Base-by-base conservation (phyloP, 2,888 invertebrate species). In the Drosophila maculinotata region DNA sequence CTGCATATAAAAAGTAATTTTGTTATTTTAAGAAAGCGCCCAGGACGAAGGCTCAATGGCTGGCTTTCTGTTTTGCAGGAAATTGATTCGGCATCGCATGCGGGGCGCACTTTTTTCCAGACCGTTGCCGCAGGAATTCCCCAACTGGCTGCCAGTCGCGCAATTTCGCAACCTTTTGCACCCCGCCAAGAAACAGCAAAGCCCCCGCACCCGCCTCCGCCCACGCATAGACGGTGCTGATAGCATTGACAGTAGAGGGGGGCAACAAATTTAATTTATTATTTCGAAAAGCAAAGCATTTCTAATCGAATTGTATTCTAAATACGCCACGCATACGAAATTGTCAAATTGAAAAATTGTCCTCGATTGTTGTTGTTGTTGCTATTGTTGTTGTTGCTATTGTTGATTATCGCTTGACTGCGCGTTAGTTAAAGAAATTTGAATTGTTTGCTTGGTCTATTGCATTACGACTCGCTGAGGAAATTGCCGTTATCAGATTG, bases 221-320 rank as follows among this genome's bases (percentile, higher is more conserved):
- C 39, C 44, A 41, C 69, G 53, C 71, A 69, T 64, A 49, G 74
- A 84, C 76, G 76, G 89, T 78, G 88, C 86, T 88, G 90, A 88
- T 88, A 89, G 89, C 74, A 82, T 86, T 76, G 86, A 64, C 81
- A 88, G 87, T 71, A 65, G 48, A 36, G 45, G 36, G 44, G 39
- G 26, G 66, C 48, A 68, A 68, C 72, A 89, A 90, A 89, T 90
- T 90, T 88, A 89, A 89, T 90, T 90, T 90, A 90, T 89, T 90
- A 83, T 83, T 82, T 87, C 77, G 83, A 82, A 81, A 82, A 88
- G 90, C 89, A 86, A 79, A 87, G 90, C 89, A 88, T 89, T 88
- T 84, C 90, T 89, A 90, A 90, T 90, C 90, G 90, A 90, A 90
- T 90, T 83, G 90, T 80, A 82, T 88, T 89, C 79, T 79, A 90